These are phyloP conservation scores for Teleogryllus oceanicus DNA, from an alignment of 2,888 invertebrate species.

Conservation along the genomic window DNA sequence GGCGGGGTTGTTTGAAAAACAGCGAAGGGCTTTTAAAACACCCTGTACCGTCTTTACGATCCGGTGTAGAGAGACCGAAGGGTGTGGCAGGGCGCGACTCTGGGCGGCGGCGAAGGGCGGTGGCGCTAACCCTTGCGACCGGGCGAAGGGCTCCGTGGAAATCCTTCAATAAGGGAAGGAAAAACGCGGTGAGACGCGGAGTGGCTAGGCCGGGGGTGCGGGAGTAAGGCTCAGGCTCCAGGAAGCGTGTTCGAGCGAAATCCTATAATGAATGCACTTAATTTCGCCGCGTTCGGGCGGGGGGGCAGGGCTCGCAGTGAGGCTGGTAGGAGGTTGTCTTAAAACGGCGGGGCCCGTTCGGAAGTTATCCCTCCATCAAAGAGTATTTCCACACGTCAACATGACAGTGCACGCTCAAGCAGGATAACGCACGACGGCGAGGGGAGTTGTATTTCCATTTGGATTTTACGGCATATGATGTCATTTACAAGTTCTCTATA, in stretches of 20 bases:
- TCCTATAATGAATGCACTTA: constrained; percentile 18
- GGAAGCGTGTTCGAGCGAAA: constrained; percentile 11
- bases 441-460: no score
- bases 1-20: background rate
- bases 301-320: no score
- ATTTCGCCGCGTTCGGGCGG: background rate
- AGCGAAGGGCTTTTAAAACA: constrained; percentile 18
- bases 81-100: background rate
- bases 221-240: background rate
- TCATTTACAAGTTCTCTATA: no score
- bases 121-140: constrained; percentile 18
- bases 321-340: no score
- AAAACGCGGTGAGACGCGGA: background rate
- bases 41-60: constrained; percentile 18
- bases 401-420: no score
- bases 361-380: no score
- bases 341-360: no score
- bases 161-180: constrained; percentile 18
- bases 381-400: no score
- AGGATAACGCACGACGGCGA: no score
- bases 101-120: background rate
- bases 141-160: background rate
- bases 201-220: background rate
- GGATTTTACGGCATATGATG: no score
- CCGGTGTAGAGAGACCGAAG: background rate